phyloP scores from a whole-genome alignment of 1,140 invertebrate genomes.

The Belonocnema kinseyi region DNA sequence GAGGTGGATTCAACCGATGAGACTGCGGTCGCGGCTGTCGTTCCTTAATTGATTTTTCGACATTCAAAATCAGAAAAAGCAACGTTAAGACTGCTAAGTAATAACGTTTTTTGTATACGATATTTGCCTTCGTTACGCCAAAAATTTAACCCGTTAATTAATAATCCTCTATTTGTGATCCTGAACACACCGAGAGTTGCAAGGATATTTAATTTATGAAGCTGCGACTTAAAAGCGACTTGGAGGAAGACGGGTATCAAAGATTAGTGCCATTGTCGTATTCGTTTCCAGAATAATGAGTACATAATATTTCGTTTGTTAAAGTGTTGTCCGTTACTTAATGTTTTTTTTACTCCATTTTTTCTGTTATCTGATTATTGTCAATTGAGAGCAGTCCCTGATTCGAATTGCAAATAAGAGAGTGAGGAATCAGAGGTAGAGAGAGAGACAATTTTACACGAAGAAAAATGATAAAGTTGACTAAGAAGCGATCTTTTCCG shows the following conservation, averaged over 20 bases:
- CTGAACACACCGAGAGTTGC: background rate
- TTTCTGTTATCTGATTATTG: background rate
- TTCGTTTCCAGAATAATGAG: slow-evolving; percentile 4
- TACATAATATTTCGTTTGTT: slow-evolving; percentile 11
- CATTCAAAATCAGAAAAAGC: slow-evolving; percentile 29
- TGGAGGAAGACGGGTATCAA: slow-evolving; percentile 14
- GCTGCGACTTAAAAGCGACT: slow-evolving; percentile 13
- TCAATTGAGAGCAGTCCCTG: background rate
- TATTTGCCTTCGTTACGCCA: slow-evolving; percentile 14
- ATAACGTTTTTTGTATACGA: slow-evolving; percentile 28
- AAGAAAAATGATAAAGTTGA: background rate
- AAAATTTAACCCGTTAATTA: slow-evolving; percentile 3
- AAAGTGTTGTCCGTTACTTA: slow-evolving; percentile 21
- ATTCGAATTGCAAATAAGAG: background rate
- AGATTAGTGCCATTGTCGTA: slow-evolving; percentile 22
- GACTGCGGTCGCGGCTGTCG: slow-evolving; percentile 41
- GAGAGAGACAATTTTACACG: background rate
- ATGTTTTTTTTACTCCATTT: slow-evolving; percentile 2
- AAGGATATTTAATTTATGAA: slow-evolving; percentile 14
- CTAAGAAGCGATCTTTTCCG: too few species aligned
- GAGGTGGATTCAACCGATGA: slow-evolving; percentile 39
- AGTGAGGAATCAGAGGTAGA: slow-evolving; percentile 1
- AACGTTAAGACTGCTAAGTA: slow-evolving; percentile 28
- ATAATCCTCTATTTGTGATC: slow-evolving; percentile 18
- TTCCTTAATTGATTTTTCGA: slow-evolving; percentile 35